These are phyloP conservation scores for Sarcoramphus papa DNA, from an alignment of 2,797 vertebrate genomes.

Conservation along the genomic window DNA sequence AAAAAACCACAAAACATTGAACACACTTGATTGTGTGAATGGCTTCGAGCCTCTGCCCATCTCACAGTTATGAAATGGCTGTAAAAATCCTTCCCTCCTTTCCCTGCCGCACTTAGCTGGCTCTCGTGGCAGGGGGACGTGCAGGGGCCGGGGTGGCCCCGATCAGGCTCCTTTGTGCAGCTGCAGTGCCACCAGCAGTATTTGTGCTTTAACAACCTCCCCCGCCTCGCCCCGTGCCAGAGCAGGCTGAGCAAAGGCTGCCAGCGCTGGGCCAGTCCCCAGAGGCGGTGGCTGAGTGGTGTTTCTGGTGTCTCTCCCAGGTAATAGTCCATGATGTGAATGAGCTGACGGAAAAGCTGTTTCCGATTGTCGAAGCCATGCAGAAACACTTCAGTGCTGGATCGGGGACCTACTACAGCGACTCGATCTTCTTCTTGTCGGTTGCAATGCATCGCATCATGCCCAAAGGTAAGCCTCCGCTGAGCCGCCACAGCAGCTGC, in stretches of 20 bases:
- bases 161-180: neutral
- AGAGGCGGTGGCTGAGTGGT: neutral
- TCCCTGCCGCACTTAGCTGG: neutral
- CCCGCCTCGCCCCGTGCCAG: fast-evolving
- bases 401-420: slow-evolving; percentile 92
- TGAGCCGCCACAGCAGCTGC: neutral
- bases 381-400: slow-evolving; percentile 97
- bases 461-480: slow-evolving; percentile 82
- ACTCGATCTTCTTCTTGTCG: slow-evolving; percentile 96
- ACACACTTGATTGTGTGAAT: neutral
- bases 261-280: neutral
- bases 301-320: slow-evolving; percentile 64
- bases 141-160: fast-evolving
- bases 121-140: neutral
- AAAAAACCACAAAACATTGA: neutral
- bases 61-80: neutral
- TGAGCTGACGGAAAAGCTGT: slow-evolving; percentile 86
- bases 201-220: neutral
- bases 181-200: neutral
- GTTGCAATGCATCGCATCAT: slow-evolving; percentile 96
- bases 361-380: slow-evolving; percentile 92
- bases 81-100: neutral
- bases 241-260: neutral
- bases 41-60: neutral
- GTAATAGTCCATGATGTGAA: slow-evolving; percentile 89